These are phyloP conservation scores for Sturmia bella DNA, from an alignment of 2,888 invertebrate species.

Conservation along the genomic window DNA sequence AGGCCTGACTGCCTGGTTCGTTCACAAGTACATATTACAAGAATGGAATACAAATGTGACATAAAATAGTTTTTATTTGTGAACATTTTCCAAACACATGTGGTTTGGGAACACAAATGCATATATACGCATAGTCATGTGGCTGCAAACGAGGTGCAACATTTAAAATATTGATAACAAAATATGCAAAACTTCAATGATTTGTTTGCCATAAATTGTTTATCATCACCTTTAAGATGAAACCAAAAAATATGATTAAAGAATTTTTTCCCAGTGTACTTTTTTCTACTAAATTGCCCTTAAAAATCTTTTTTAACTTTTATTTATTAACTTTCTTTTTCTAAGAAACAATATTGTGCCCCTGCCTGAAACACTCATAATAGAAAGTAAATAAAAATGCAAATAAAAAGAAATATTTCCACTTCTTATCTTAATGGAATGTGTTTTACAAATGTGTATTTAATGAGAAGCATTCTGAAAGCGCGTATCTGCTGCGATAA, in stretches of 20 bases:
- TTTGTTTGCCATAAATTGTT: too few relatives aligned
- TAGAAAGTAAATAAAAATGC: conserved; percentile 7
- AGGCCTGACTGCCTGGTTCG: too few relatives aligned
- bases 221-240: too few relatives aligned
- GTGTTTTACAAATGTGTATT: neutral
- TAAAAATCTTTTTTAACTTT: too few relatives aligned
- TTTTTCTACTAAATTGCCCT: too few relatives aligned
- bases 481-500: neutral
- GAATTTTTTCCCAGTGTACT: too few relatives aligned
- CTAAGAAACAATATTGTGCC: neutral
- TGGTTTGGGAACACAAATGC: too few relatives aligned
- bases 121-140: too few relatives aligned
- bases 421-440: neutral
- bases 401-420: neutral
- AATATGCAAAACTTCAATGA: too few relatives aligned
- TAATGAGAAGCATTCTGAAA: neutral
- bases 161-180: too few relatives aligned
- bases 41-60: conserved; percentile 52
- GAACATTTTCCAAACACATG: too few relatives aligned
- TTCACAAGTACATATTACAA: conserved; percentile 34
- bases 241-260: neutral
- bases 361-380: neutral
- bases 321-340: conserved; percentile 18
- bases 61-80: neutral
- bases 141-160: neutral